Conservation (phyloP, 2,888 invertebrate genomes). For the Lycocerus yunnanus region DNA sequence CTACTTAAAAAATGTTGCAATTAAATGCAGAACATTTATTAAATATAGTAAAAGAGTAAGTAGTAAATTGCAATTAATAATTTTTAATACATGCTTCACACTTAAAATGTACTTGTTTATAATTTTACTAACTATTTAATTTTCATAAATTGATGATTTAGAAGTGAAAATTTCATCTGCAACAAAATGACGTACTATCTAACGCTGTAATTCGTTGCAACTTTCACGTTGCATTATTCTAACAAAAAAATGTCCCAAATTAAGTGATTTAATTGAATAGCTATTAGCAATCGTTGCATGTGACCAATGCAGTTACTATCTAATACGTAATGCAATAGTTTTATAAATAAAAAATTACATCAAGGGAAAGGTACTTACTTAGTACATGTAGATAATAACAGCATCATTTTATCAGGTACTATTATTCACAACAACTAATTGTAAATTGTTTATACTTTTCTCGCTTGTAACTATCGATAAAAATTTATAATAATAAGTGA, state of each 20-base stretch:
- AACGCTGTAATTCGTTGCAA: neutral
- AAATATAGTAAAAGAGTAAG: conserved; percentile 30
- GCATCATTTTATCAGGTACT: neutral
- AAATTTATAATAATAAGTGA: neutral
- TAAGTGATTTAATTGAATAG: neutral
- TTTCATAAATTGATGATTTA: neutral
- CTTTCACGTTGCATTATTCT: neutral
- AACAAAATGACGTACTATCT: neutral
- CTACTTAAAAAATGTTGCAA: conserved; percentile 15
- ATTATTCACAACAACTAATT: neutral
- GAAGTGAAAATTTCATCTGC: neutral
- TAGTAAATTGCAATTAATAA: neutral
- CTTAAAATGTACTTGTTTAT: too few relatives aligned
- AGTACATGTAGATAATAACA: too few relatives aligned
- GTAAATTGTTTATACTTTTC: neutral
- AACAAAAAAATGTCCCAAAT: neutral
- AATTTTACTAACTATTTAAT: neutral
- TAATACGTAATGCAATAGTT: neutral
- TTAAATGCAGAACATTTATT: conserved; percentile 27
- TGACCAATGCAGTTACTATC: neutral
- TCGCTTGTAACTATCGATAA: neutral
- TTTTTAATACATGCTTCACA: too few relatives aligned
- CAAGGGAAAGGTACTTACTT: neutral
- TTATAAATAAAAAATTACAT: neutral
- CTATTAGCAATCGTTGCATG: neutral